phyloP scores from a whole-genome alignment of 2,888 invertebrate genomes.

The Leucophenga maculata region DNA sequence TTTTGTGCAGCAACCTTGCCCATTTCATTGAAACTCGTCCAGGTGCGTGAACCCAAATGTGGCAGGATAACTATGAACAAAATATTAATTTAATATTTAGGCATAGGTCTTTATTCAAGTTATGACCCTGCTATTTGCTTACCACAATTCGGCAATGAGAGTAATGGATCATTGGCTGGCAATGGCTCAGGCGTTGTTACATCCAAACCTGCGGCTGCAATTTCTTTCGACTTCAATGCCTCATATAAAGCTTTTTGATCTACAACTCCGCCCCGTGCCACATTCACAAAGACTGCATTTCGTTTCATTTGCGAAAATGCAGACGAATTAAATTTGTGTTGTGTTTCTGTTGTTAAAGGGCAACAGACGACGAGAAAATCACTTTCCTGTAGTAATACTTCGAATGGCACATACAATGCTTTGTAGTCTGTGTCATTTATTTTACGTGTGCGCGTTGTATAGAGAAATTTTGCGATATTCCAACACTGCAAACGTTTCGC shows the following conservation, averaged over 20 bases:
- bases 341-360: conserved; percentile 85
- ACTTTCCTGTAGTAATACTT: conserved; percentile 80
- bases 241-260: conserved; percentile 86
- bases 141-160: conserved; percentile 88
- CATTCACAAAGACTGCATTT: conserved; percentile 89
- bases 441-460: conserved; percentile 80
- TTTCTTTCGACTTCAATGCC: conserved; percentile 81
- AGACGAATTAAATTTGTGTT: conserved; percentile 81
- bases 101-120: no score
- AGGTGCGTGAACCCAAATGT: conserved; percentile 90
- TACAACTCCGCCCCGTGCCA: conserved; percentile 84
- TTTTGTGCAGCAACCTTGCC: conserved; percentile 85
- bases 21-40: conserved; percentile 85
- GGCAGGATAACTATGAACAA: conserved; percentile 82
- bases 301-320: conserved; percentile 91
- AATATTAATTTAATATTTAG: neutral
- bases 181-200: conserved; percentile 94
- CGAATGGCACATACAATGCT: conserved; percentile 80
- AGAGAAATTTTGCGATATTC: conserved; percentile 81
- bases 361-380: conserved; percentile 90
- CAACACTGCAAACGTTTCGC: conserved; percentile 84
- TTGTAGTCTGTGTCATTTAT: conserved; percentile 77
- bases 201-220: conserved; percentile 92
- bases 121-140: conserved; percentile 37
- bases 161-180: conserved; percentile 83